Base-by-base conservation (phyloP, 2,797 vertebrate species). In the Gastrophryne carolinensis region DNA sequence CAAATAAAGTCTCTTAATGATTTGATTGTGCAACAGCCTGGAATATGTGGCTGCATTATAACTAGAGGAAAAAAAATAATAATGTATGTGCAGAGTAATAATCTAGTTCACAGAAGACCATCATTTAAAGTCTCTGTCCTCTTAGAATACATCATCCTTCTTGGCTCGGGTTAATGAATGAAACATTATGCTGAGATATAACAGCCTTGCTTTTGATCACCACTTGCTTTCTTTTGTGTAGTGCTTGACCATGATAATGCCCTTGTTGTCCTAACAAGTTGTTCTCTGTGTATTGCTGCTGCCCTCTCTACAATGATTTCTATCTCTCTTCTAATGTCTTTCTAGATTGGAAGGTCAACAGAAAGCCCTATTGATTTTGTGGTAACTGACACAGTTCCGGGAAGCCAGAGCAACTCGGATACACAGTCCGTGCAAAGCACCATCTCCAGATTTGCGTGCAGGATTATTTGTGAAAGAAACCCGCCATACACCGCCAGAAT, bases 321-420 rank as follows among this genome's bases (percentile, higher is more conserved):
- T 53, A 32, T 60, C 39, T 58, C 37, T 74, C 10, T 39, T 60
- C 44, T 64, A 47, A 81, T 79, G 60, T 56, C 77, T 73, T 81
- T 58, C 54, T 84, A 99, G 97, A 96, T 99, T 76, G 97, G 97
- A 53, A 95, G 97, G 47, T 99, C 97, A 11, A 99, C 97, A 0
- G 97, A 99, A 88, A 96, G 95, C 81, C 97, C 97, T 8, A 99
- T 98, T 80, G 97, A 99, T 89, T 99, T 96, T n/a, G 97, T 98
- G 6, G 97, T 99, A 87, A 99, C 96, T n/a, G 97, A 99, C 86
- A 99, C 97, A 0, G 93, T 98, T 84, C 94, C 95, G 3, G 96
- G 97, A 79, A 96, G 96, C 86, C 96, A 97, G 86, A 96, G 94
- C 74, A 96, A 96, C 79, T 90, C 93, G 0, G 97, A 99, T 84